Conservation (phyloP, 2,797 vertebrate genomes). For the Dallia pectoralis region DNA sequence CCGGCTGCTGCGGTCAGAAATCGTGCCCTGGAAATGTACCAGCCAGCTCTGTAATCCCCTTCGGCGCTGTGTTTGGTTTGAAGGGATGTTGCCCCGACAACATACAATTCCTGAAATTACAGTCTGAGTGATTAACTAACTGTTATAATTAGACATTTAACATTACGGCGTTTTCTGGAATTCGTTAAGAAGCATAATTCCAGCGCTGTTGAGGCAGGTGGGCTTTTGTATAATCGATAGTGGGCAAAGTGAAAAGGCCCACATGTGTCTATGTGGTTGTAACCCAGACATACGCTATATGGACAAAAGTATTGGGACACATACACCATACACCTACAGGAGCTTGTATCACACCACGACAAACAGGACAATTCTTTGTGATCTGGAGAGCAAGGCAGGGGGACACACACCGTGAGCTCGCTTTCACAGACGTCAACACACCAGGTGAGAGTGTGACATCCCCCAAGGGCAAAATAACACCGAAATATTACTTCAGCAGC, state of each 20-base stretch:
- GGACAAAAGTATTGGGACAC: no score
- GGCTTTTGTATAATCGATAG: neutral
- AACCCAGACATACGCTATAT: neutral
- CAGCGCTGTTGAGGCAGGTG: neutral
- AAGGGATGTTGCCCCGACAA: neutral
- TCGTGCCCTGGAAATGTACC: neutral
- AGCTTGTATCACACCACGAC: no score
- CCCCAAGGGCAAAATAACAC: conserved; percentile 44
- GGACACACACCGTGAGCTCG: conserved; percentile 4
- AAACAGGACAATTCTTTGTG: neutral
- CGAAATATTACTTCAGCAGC: conserved; percentile 47
- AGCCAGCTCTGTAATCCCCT: neutral
- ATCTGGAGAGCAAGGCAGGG: neutral
- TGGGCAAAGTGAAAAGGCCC: neutral
- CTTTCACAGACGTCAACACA: conserved; percentile 47
- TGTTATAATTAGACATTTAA: neutral
- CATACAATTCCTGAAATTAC: neutral
- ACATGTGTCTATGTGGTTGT: neutral
- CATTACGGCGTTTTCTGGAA: neutral
- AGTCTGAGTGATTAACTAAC: neutral
- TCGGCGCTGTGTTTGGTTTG: neutral
- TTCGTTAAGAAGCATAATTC: no score
- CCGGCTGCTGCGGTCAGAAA: conserved; percentile 3
- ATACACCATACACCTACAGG: no score
- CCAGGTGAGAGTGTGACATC: conserved; percentile 44